Evolutionary conservation across 2,113 vertebrate genomes (phyloP).

Genomic region (Otus sunia): DNA sequence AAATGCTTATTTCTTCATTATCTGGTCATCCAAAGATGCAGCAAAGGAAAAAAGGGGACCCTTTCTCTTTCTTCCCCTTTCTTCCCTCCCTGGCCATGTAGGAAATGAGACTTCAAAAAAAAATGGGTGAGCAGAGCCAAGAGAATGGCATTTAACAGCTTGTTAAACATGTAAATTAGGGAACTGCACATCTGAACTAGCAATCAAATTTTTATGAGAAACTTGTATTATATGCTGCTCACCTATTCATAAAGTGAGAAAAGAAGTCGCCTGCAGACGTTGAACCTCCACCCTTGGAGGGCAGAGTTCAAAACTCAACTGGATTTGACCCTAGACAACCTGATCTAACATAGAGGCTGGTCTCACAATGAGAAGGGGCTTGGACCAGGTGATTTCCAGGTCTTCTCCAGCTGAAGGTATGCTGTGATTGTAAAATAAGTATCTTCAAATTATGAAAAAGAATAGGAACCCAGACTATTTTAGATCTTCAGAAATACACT

Average conservation of each 20-base stretch:
- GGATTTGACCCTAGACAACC: background rate
- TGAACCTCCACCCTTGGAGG: background rate
- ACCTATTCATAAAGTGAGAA: background rate
- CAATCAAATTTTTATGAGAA: background rate
- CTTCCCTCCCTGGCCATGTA: background rate
- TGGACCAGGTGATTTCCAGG: background rate
- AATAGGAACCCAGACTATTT: background rate
- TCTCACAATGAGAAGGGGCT: background rate
- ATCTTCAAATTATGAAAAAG: background rate
- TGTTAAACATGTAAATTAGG: background rate
- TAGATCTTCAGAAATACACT: background rate
- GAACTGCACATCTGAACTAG: background rate
- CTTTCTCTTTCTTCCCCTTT: background rate
- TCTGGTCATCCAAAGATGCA: background rate
- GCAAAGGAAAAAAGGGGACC: background rate
- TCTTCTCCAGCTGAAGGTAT: background rate
- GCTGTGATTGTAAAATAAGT: background rate
- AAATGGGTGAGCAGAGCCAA: background rate
- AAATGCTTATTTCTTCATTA: background rate
- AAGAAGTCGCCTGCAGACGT: background rate
- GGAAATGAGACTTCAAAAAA: background rate
- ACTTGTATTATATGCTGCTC: background rate
- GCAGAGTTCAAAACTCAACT: background rate
- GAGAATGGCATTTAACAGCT: background rate
- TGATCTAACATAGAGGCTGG: background rate